Base-by-base conservation (phyloP, 1,140 invertebrate species). In the Drosophila nannoptera region DNA sequence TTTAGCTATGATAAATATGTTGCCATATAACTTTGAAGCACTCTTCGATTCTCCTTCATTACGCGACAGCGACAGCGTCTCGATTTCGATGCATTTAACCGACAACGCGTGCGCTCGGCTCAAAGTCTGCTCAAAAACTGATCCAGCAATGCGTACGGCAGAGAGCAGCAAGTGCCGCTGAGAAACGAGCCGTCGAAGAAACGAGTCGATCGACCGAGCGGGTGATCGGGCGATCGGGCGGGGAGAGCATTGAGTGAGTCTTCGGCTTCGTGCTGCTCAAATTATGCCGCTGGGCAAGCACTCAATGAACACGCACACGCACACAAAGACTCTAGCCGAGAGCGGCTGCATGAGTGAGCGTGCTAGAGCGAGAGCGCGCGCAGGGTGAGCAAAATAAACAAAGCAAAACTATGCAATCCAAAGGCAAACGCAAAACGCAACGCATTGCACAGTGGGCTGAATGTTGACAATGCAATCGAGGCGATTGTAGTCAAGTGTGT, bases 121-220 rank as follows among this genome's bases (percentile, higher is more conserved):
- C 73, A 75, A 88, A 74, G 73, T 76, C 82, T 81, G 75, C 77
- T 88, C 73, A 76, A 63, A 73, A 88, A 88, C 78, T 88, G 87
- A 88, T 88, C 80, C 50, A 69, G 72, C 75, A 58, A 49, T 55
- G 35, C 48, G 54, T 4, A 54, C 32, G 36, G 31, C 62, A 38
- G 63, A 61, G 64, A 82, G 66, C 78, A 87, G 75, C 75, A 80
- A 82, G 78, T 78, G 77, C 73, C 64, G 69, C 62, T 62, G 59
- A 67, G 59, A 45, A 59, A 43, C 22, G 22, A 22, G 22, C 22
- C 22, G 22, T 22, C 22, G 22, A 22, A 22, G 22, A 22, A 3
- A 22, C 22, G 22, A 22, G 22, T 22, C 22, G 22, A 22, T 22
- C 22, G 22, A 3, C 63, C 50, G 55, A 64, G 59, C 58, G 29